Evolutionary conservation across 2,888 invertebrate species (phyloP), one percentile per base, ranked within the genome.

Genomic region (Cylindroiulus punctatus): DNA sequence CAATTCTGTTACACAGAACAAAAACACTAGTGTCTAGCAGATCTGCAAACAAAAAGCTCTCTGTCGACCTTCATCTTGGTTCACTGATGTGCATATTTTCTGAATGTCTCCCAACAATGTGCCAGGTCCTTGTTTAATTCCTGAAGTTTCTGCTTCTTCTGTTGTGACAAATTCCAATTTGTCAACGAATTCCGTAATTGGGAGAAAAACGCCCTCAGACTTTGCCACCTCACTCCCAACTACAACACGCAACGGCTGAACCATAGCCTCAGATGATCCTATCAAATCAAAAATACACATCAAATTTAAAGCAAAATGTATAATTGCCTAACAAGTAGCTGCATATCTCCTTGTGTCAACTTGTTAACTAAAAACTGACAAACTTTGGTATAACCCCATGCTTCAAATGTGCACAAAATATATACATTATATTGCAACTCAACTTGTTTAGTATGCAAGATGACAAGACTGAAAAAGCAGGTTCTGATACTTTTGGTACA

Each of bases 71-170:
- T 40, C 52, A 84, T 17, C 52, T 84, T 22, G 26, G 10, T 47
- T 32, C 44, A 26, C 32, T 30, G 30, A 17, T 14, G 32, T 30
- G 12, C 42, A 52, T 12, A 84, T 84, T 22, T 52, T 52, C 47
- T 84, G 52, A 84, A 84, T 52, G 30, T 84, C 84, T 84, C 30
- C 47, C 52, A 84, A 47, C n/a, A 84, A 30, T 12, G 84, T 7
- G 26, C 44, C 44, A 12, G 26, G 52, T 52, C 52, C 47, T 36
- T 84, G 84, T 17, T 84, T 84, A 22, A 83, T 44, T 26, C 40
- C 40, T 12, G 22, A n/a, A 44, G n/a, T 40, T 2, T 83, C 83
- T 10, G 42, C 83, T 26, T 42, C 83, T 83, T 83, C 83, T 22
- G 40, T 44, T 22, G 40, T 36, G n/a, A 83, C 40, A 22, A 30